A percentile compares a stretch with the other conserved stretches of the same genome.
Conservation (phyloP, 1,140 invertebrate species). For the Panagrolaimus sp. region DNA sequence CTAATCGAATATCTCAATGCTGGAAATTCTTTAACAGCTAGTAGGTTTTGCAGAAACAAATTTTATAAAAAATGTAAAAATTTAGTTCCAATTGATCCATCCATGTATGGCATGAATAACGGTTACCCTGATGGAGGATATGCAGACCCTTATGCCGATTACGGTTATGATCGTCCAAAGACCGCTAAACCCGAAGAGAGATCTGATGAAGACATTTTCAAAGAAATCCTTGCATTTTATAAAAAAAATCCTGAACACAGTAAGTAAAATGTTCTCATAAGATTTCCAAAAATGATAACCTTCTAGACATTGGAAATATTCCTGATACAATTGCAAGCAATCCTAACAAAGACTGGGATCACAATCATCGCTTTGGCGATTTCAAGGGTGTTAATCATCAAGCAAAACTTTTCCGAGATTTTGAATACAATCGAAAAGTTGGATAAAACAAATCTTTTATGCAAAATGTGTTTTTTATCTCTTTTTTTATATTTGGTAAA, state of each 20-base stretch:
- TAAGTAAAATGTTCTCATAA: background rate
- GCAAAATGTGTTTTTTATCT: too few relatives aligned
- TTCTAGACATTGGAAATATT: conserved; percentile 2
- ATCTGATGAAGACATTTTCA: conserved; percentile 4
- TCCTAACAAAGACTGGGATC: background rate
- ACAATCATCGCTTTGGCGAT: background rate
- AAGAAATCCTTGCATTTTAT: conserved; percentile 4
- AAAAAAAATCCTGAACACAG: background rate
- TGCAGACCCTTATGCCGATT: background rate
- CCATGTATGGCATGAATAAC: background rate
- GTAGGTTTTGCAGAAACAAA: background rate
- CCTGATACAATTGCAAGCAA: background rate
- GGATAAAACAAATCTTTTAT: too few relatives aligned
- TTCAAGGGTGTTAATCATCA: background rate
- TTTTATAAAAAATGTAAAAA: background rate
- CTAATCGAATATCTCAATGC: conserved; percentile 20
- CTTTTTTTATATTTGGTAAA: too few relatives aligned
- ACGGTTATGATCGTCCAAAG: background rate
- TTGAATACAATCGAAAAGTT: conserved; percentile 8
- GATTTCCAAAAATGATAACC: background rate
- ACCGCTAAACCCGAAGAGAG: background rate
- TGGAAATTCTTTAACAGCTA: conserved; percentile 3
- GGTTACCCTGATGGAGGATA: background rate
- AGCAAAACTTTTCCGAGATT: background rate
- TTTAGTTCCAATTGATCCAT: conserved; percentile 3